Evolutionary conservation across 2,113 vertebrate genomes (phyloP), one percentile per base, ranked within the genome.

Genomic region (Castor canadensis): DNA sequence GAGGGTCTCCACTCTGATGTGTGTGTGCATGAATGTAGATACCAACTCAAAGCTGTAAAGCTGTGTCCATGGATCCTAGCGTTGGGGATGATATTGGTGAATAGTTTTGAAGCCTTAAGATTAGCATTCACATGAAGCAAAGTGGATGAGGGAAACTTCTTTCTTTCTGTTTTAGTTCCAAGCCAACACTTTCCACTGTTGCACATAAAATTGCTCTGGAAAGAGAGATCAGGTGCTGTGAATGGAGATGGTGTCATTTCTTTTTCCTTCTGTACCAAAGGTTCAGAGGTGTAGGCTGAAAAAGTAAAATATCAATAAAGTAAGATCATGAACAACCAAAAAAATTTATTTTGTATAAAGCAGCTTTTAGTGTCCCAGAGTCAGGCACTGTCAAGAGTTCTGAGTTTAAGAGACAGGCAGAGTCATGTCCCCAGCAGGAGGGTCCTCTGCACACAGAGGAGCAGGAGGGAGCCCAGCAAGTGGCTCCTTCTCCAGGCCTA

Each of bases 401-500:
- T n/a, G n/a, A n/a, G 67, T 40, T n/a, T 15, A 15, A 10, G 1
- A 58, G 15, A 32, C 3, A 8, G 26, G 64, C 73, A n/a, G n/a
- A n/a, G 45, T n/a, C n/a, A n/a, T n/a, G n/a, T n/a, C n/a, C n/a
- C 30, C n/a, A 2, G 16, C 20, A 43, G 22, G 66, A 60, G 58
- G 58, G 58, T 26, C 24, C 58, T n/a, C 58, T 26, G 58, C 19
- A 9, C 52, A 54, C 54, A 66, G 35, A 45, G 49, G 16, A 54
- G 82, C 24, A 86, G 67, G 1, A 75, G 66, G 26, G 91, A 49
- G 56, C 79, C 81, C 64, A 89, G 62, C 45, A 17, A 45, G 86
- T 80, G 69, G 9, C 98, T 83, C 96, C 52, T 98, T 98, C 95
- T 99, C 99, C 98, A 99, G 98, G 26, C 97, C 98, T 85, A 98